Conservation (phyloP, 2,797 vertebrate species). For the Pelochelys cantorii region DNA sequence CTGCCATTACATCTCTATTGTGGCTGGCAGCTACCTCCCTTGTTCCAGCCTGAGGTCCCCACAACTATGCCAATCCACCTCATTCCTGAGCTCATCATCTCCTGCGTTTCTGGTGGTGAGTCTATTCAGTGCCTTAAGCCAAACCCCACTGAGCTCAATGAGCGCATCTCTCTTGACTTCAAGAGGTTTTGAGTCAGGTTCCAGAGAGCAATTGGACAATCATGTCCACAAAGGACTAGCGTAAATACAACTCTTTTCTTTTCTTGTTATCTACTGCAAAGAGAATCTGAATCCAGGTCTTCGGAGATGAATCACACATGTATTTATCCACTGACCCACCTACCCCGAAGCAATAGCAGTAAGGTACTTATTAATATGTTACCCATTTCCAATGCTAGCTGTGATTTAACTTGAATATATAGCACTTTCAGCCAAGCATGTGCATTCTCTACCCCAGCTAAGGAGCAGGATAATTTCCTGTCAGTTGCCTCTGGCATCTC, state of each 20-base stretch:
- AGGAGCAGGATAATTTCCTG: rapidly evolving
- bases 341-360: neutral
- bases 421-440: neutral
- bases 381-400: neutral
- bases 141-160: neutral
- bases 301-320: neutral
- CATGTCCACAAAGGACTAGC: neutral
- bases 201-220: neutral
- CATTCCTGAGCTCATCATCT: neutral
- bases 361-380: neutral
- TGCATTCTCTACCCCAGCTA: neutral
- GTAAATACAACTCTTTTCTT: neutral
- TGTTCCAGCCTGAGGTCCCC: neutral
- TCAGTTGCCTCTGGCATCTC: neutral
- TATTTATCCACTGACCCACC: neutral
- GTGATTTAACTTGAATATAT: neutral
- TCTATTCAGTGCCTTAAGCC: neutral
- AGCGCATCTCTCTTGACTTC: neutral
- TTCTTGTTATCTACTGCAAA: neutral
- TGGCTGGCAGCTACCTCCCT: neutral
- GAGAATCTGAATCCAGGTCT: neutral
- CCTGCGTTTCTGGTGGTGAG: neutral
- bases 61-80: neutral
- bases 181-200: neutral
- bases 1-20: neutral